These are phyloP conservation scores for Australoheros facetus DNA, from an alignment of 2,797 vertebrate species.

Conservation along the genomic window DNA sequence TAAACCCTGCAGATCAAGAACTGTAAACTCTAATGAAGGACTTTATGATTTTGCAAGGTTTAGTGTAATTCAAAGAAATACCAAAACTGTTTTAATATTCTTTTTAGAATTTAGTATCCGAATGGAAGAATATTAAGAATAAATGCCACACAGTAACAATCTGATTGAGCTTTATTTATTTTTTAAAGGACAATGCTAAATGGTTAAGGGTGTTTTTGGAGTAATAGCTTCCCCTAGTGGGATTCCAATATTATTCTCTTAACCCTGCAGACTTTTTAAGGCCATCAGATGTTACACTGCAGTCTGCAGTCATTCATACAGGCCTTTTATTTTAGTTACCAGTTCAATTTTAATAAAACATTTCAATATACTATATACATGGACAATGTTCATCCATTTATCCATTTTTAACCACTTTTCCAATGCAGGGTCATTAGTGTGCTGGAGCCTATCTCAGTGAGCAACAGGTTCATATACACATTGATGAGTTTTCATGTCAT, in stretches of 20 bases:
- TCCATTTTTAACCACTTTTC: background rate
- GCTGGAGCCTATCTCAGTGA: background rate
- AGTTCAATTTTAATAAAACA: background rate
- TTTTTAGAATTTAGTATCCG: background rate
- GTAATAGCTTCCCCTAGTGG: slow-evolving; percentile 1
- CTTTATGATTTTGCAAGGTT: background rate
- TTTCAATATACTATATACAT: background rate
- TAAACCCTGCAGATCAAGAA: background rate
- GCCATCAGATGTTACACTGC: background rate
- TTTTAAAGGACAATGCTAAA: background rate
- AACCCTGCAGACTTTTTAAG: background rate
- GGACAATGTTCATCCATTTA: background rate
- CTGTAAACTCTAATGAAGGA: background rate
- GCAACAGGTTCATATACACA: background rate
- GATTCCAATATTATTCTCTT: background rate
- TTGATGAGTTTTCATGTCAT: background rate
- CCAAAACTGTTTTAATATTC: background rate
- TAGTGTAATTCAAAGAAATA: background rate
- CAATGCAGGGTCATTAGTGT: background rate
- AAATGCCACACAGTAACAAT: background rate
- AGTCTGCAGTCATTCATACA: background rate
- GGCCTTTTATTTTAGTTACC: background rate
- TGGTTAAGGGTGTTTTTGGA: background rate
- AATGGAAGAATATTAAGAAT: background rate
- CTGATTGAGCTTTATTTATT: background rate